Percentiles rank a stretch among this genome's conserved stretches.
phyloP scores from a whole-genome alignment of 1,140 invertebrate species.

The Telenomus remus region DNA sequence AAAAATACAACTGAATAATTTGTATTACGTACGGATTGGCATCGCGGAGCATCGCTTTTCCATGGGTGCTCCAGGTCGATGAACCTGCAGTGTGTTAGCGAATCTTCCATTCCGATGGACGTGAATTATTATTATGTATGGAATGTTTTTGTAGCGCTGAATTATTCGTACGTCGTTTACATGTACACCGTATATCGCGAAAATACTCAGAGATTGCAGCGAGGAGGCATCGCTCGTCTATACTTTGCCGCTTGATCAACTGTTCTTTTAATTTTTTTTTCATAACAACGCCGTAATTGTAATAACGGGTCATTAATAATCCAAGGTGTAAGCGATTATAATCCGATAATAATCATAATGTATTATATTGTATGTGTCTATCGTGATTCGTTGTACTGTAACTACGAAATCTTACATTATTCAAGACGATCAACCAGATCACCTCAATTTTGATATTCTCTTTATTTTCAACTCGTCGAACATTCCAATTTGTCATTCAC shows the following conservation, averaged over 20 bases:
- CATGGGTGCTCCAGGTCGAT: conserved; percentile 14
- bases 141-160: conserved; percentile 49
- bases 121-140: conserved; percentile 33
- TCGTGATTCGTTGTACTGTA: conserved; percentile 30
- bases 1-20: background rate
- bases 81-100: conserved; percentile 41
- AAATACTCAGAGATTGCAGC: conserved; percentile 35
- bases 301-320: conserved; percentile 45
- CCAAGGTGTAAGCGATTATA: conserved; percentile 45
- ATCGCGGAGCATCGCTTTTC: conserved; percentile 5
- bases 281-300: conserved; percentile 30
- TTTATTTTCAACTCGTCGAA: too few relatives aligned
- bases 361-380: conserved; percentile 30
- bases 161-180: conserved; percentile 47
- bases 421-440: too few relatives aligned
- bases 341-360: conserved; percentile 47
- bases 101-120: conserved; percentile 43
- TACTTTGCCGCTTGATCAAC: conserved; percentile 45
- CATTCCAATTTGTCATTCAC: too few relatives aligned
- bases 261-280: too few relatives aligned
- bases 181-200: conserved; percentile 38
- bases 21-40: background rate
- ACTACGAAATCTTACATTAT: background rate
- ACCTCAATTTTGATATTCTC: too few relatives aligned
- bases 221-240: conserved; percentile 25